phyloP scores from a whole-genome alignment of 2,888 invertebrate species.

The Panzeria rudis region DNA sequence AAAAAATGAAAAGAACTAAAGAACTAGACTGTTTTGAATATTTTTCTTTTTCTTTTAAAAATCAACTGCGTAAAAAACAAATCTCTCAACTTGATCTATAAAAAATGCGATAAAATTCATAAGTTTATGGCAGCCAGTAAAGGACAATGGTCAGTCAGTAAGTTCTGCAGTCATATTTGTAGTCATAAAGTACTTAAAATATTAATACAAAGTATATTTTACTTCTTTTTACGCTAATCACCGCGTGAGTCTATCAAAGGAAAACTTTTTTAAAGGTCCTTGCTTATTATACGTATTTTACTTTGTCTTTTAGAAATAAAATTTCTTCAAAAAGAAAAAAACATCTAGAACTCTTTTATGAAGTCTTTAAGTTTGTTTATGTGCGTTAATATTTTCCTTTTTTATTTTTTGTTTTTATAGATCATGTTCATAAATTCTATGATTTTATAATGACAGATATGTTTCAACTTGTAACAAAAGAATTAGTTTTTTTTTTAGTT shows the following conservation, averaged over 20 bases:
- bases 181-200: slow-evolving; percentile 67
- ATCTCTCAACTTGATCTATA: slow-evolving; percentile 47
- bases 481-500: background rate
- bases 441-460: slow-evolving; percentile 72
- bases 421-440: slow-evolving; percentile 70
- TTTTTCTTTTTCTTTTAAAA: slow-evolving; percentile 5
- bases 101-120: slow-evolving; percentile 50
- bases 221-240: slow-evolving; percentile 58
- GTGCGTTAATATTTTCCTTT: slow-evolving; percentile 11
- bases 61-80: slow-evolving; percentile 62
- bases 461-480: slow-evolving; percentile 56
- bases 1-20: slow-evolving; percentile 13
- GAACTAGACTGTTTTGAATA: slow-evolving; percentile 43
- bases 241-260: slow-evolving; percentile 48
- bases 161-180: slow-evolving; percentile 17
- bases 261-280: slow-evolving; percentile 48
- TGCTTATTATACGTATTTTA: slow-evolving; percentile 57
- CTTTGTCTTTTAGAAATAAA: slow-evolving; percentile 22
- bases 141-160: slow-evolving; percentile 65
- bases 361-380: slow-evolving; percentile 70
- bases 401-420: slow-evolving; percentile 59
- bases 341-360: slow-evolving; percentile 62
- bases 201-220: slow-evolving; percentile 66
- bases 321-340: background rate
- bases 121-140: slow-evolving; percentile 46